Base-by-base conservation (phyloP, 1,140 invertebrate species). In the Eurosta solidaginis region DNA sequence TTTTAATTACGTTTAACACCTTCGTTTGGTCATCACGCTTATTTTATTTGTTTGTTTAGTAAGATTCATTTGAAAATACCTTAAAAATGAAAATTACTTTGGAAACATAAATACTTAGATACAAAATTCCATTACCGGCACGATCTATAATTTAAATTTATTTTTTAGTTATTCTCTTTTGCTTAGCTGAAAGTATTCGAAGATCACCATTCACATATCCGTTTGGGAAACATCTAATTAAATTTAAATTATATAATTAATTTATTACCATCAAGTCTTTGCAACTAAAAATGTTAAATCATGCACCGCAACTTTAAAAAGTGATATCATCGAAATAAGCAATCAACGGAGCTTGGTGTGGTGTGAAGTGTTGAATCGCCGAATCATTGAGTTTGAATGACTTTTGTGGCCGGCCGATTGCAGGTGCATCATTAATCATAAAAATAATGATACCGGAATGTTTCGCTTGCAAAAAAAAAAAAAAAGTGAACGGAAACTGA, bases 361-460 rank as follows among this genome's bases (percentile, higher is more conserved):
- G n/a, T n/a, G 7, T 40, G 59, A 36, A 59, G 36, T 12, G 33
- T 20, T 68, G 59, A 40, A 68, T 40, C 20, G 2, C 5, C 40
- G 59, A 68, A 68, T 68, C 59, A 40, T n/a, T 68, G 36, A 68
- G 33, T n/a, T 40, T 68, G 33, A 68, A 68, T 68, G 59, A 40
- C 59, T 36, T 2, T 20, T n/a, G n/a, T n/a, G n/a, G n/a, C 17
- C 36, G 17, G 17, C 33, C n/a, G 12, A 36, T 68, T 68, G 40
- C 33, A 68, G 33, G n/a, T 68, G n/a, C 59, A 68, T 68, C 59
- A 68, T 68, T 68, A 68, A 68, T 68, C 59, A 68, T 68, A 68
- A 68, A 40, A 17, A 20, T 68, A 68, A 68, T 68, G 33, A 40
- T 22, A 7, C 40, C 17, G 59, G 33, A 40, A 40, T 68, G n/a